Evolutionary conservation across 1,140 invertebrate genomes (phyloP), one percentile per base, ranked within the genome.

Genomic region (Zaprionus davidi): DNA sequence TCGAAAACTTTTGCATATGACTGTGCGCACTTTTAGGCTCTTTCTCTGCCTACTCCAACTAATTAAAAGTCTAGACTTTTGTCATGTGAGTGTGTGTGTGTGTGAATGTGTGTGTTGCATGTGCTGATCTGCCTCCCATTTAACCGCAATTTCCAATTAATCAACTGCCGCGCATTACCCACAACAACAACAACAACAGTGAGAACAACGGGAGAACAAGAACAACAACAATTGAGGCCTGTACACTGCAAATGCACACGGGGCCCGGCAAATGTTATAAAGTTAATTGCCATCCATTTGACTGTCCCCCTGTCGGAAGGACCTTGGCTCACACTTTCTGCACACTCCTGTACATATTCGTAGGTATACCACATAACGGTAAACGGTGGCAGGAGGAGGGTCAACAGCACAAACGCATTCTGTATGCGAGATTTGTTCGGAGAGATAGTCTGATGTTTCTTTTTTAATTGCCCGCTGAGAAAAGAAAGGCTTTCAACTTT

Each of bases 121-220:
- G 56, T 66, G 56, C 66, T 57, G 74, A 81, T 78, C 81, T 88
- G 78, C 69, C 69, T 17, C 62, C 41, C 71, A 71, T 79, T 88
- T 88, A 88, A 88, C 84, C 84, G 59, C 85, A 88, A 90, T 88
- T 88, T 88, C 81, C 84, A 88, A 88, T 88, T 88, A 84, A 88
- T 88, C 84, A 88, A 90, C 84, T 79, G 84, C 56, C 71, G 71
- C 58, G 68, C 75, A 85, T 85, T 85, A 81, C 75, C 72, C 55
- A 55, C 71, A 64, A 64, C 58, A 79, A 64, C 38, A 57, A 58
- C 17, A 59, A 60, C 58, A 67, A 22, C 57, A n/a, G 41, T 34
- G 31, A 3, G 31, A 55, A 56, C 1, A 64, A 41, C 0, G 41
- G 7, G 31, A 34, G 31, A 46, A 56, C 7, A 64, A 41, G 36